These are phyloP conservation scores for Sterna hirundo DNA, from an alignment of 2,113 vertebrate genomes.

Conservation along the genomic window DNA sequence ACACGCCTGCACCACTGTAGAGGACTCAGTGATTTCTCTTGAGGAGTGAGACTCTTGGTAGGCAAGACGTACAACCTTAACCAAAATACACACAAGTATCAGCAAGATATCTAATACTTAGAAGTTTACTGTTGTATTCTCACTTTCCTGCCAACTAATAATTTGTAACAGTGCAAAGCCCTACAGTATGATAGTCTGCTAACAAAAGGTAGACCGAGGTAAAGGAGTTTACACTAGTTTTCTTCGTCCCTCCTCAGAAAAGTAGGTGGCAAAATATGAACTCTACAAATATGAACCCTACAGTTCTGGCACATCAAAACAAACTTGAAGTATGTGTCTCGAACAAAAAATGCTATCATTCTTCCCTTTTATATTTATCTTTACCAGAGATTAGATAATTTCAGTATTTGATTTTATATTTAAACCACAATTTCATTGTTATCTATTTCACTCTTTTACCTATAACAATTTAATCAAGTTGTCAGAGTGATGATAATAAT, in stretches of 20 bases:
- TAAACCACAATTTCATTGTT: background rate
- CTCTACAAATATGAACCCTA: background rate
- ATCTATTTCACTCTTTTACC: background rate
- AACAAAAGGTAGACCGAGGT: background rate
- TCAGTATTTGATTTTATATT: background rate
- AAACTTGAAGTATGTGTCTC: background rate
- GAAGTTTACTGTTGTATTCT: background rate
- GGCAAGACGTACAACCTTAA: slow-evolving; percentile 90
- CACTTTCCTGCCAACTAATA: background rate
- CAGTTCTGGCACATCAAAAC: background rate
- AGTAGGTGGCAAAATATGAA: background rate
- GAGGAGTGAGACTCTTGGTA: slow-evolving; percentile 73
- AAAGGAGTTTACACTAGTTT: background rate
- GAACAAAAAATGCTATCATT: background rate
- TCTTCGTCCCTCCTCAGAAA: background rate
- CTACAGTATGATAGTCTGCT: background rate
- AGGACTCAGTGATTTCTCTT: slow-evolving; percentile 80
- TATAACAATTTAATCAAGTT: background rate
- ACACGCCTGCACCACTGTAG: slow-evolving; percentile 94
- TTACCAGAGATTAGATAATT: background rate
- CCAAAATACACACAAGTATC: slow-evolving; percentile 52
- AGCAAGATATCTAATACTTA: background rate
- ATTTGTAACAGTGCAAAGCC: background rate
- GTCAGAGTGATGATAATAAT: background rate
- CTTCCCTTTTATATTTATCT: background rate